Evolutionary conservation across 2,113 vertebrate genomes (phyloP).

Genomic region (Brachypodius melanocephalos): DNA sequence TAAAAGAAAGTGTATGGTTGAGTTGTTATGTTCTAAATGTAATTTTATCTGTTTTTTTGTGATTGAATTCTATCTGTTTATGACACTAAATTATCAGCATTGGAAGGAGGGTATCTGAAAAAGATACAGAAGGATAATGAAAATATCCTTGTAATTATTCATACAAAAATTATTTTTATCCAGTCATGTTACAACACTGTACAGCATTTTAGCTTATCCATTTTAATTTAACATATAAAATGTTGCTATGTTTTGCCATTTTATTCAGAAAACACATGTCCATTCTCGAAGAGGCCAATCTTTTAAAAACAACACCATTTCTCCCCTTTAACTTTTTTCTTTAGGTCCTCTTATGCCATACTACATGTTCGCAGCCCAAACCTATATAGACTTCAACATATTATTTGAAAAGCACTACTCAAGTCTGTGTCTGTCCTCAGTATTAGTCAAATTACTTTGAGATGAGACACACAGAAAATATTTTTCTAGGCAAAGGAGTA

Average conservation of each 20-base stretch:
- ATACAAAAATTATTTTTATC: background rate
- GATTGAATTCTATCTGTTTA: background rate
- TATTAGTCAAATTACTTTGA: background rate
- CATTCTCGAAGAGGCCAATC: background rate
- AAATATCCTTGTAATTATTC: background rate
- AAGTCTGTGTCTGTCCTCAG: background rate
- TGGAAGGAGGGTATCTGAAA: background rate
- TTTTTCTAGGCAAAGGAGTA: background rate
- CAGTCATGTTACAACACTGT: background rate
- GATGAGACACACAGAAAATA: background rate
- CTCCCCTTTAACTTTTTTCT: background rate
- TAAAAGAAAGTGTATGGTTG: background rate
- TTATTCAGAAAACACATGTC: background rate
- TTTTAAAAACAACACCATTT: background rate
- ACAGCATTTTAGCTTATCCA: background rate
- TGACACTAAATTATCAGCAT: background rate
- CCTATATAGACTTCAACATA: background rate
- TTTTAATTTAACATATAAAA: background rate
- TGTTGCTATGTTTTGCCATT: background rate
- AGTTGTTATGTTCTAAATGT: background rate
- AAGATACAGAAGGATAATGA: background rate
- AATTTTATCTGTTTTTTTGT: background rate
- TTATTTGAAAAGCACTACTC: background rate
- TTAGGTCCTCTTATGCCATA: background rate
- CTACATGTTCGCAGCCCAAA: background rate